Conservation (phyloP, 2,888 invertebrate species). For the Gryllus longicercus region DNA sequence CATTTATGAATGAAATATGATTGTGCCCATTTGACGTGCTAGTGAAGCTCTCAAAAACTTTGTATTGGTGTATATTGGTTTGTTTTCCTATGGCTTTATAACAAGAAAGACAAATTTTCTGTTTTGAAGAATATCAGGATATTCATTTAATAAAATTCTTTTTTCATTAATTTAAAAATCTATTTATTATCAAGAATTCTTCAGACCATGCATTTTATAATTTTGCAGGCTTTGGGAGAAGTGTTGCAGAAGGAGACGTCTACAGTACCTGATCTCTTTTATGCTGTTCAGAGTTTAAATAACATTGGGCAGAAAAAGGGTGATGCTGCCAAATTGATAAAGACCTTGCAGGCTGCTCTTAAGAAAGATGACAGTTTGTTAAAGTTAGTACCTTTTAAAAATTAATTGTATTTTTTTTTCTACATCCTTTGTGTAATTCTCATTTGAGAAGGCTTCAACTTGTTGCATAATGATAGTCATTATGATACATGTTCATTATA, state of each 20-base stretch:
- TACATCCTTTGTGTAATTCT: background rate
- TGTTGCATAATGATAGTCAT: too few relatives aligned
- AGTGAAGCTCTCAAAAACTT: too few relatives aligned
- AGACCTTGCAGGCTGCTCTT: constrained; percentile 68
- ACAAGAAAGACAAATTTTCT: too few relatives aligned
- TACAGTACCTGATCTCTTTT: constrained; percentile 67
- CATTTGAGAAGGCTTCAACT: constrained; percentile 4
- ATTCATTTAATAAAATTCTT: too few relatives aligned
- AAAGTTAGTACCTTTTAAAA: constrained; percentile 52
- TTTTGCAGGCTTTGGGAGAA: constrained; percentile 48
- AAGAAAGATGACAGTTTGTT: constrained; percentile 80
- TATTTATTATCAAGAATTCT: background rate
- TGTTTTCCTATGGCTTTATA: too few relatives aligned
- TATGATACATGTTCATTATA: too few relatives aligned
- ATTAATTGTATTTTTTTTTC: background rate
- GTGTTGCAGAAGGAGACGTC: constrained; percentile 64
- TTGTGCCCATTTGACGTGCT: too few relatives aligned
- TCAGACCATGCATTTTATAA: background rate
- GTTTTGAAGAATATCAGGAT: too few relatives aligned
- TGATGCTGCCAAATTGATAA: constrained; percentile 65
- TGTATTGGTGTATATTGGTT: too few relatives aligned
- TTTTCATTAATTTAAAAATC: too few relatives aligned
- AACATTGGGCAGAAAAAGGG: constrained; percentile 61
- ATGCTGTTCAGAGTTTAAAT: constrained; percentile 67
- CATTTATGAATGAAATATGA: too few relatives aligned